Base-by-base conservation (phyloP, 1,140 invertebrate genomes). In the Rhysida immarginata region DNA sequence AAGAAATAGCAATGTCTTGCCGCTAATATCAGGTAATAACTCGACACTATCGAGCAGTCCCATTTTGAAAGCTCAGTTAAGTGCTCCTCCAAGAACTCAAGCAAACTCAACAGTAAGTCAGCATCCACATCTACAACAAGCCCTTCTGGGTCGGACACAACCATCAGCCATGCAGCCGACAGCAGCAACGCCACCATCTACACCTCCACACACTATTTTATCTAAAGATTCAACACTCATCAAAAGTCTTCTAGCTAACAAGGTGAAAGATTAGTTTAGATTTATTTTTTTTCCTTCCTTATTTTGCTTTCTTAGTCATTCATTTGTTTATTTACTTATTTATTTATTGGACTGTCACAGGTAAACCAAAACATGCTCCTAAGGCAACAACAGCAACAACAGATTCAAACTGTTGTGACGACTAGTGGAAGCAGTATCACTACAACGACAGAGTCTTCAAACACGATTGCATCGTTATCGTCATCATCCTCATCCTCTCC, bases 181-280 rank as follows among this genome's bases (percentile, higher is more conserved):
- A 58, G n/a, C 48, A 56, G 29, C 44, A 41, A 41, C 55, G 29
- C 18, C 42, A 24, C 1, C 58, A 55, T 25, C 57, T 18, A 26
- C 57, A 58, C 55, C 56, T 48, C 23, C 25, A 42, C 14, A 48
- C 26, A 50, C 26, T 26, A 24, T 24, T 16, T 13, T 21, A 24
- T 20, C 54, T 41, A 26, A 49, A 42, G 42, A 27, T 42, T 59
- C 62, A 41, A 84, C 83, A 56, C 75, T 88, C 62, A 87, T 90
- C 65, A 88, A 89, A 74, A 87, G 81, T 72, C 76, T 90, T 54
- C 71, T 90, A 70, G 86, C 85, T 60, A 87, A 81, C 69, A 90
- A 89, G 77, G 82, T 90, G 75, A 51, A n/a, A 8, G 18, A 46
- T 46, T 11, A 5, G 23, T 46, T 46, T 23, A 5, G 18, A 11